Conservation (phyloP, 2,113 vertebrate genomes). For the Meles meles region DNA sequence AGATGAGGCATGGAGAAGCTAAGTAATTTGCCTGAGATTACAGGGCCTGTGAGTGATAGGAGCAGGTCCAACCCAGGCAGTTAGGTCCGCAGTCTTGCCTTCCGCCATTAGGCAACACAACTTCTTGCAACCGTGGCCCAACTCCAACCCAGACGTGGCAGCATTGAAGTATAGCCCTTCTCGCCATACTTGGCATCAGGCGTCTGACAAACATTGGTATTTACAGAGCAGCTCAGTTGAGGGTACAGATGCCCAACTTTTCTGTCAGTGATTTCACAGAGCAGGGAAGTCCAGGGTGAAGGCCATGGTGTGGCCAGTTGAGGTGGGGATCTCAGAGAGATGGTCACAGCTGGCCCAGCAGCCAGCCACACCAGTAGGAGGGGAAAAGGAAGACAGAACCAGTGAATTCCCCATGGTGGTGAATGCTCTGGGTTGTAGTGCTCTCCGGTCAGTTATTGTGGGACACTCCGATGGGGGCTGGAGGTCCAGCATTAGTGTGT, state of each 20-base stretch:
- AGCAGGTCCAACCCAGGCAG: background rate
- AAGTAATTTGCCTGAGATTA: background rate
- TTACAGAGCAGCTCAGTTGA: background rate
- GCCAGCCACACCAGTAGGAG: background rate
- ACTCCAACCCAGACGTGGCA: background rate
- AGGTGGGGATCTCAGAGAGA: background rate
- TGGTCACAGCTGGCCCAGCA: background rate
- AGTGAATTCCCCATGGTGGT: background rate
- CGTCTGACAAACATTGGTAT: background rate
- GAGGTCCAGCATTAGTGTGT: background rate
- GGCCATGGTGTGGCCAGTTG: rapidly evolving
- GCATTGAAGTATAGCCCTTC: background rate
- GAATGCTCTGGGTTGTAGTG: background rate
- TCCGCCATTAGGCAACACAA: background rate
- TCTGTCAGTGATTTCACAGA: background rate
- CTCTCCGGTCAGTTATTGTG: background rate
- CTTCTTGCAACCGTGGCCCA: background rate
- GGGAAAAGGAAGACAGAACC: background rate
- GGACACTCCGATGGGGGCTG: no score
- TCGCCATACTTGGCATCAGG: background rate
- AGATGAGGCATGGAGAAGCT: background rate
- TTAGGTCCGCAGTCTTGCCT: background rate
- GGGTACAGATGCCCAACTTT: background rate
- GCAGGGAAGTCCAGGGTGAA: background rate
- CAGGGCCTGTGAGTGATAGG: background rate